Conservation (phyloP, 2,888 invertebrate genomes). For the Emmelina monodactyla region DNA sequence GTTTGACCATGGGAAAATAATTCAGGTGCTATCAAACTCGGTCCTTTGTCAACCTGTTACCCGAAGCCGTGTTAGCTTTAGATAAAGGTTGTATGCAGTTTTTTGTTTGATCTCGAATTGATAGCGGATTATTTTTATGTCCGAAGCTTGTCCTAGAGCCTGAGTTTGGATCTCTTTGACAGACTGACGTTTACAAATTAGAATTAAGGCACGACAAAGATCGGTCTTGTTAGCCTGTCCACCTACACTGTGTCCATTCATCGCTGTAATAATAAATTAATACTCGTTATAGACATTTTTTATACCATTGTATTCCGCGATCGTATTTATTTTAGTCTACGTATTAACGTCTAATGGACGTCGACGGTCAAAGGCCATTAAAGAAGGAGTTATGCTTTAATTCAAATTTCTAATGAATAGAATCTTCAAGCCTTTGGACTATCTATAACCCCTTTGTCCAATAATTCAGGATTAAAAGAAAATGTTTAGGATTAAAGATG, state of each 20-base stretch:
- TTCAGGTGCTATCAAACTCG: conserved; percentile 55
- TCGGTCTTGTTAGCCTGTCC: conserved; percentile 64
- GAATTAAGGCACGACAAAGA: conserved; percentile 65
- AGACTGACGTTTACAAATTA: conserved; percentile 62
- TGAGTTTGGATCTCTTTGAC: conserved; percentile 24
- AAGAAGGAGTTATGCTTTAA: conserved; percentile 20
- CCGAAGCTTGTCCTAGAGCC: neutral
- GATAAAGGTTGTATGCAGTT: conserved; percentile 37
- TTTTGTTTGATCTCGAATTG: conserved; percentile 23
- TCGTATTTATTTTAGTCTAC: conserved; percentile 48
- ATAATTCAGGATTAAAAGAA: too few relatives aligned
- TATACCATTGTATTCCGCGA: conserved; percentile 50
- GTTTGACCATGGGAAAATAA: conserved; percentile 67
- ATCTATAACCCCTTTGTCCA: too few relatives aligned
- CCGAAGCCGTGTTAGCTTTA: conserved; percentile 24
- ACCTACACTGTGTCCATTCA: conserved; percentile 60
- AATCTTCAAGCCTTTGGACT: conserved; percentile 13
- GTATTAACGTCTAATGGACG: conserved; percentile 47
- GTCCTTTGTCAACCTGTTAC: conserved; percentile 51
- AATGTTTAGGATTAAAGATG: too few relatives aligned
- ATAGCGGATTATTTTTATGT: conserved; percentile 16
- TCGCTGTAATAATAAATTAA: conserved; percentile 59
- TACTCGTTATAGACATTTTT: conserved; percentile 62
- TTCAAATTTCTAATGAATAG: conserved; percentile 20
- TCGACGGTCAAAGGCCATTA: conserved; percentile 54